Base-by-base conservation (phyloP, 2,797 vertebrate genomes). In the Liparis tanakae region DNA sequence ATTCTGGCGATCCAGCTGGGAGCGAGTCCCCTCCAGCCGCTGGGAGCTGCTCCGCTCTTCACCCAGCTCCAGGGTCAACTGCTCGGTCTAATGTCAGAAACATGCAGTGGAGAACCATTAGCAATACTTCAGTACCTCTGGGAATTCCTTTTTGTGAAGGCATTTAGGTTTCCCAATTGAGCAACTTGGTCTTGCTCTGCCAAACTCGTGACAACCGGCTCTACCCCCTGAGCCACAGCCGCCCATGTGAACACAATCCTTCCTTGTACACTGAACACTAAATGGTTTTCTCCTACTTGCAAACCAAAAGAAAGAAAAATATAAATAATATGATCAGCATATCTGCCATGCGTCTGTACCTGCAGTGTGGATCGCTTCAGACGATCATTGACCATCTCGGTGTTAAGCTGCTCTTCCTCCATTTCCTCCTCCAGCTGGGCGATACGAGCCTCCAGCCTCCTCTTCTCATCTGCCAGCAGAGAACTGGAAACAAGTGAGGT, bases 1-100 rank as follows among this genome's bases (percentile, higher is more conserved):
- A 92, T 98, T 98, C 93, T 98, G 97, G 57, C 97, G 96, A 72
- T 99, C 97, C 65, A 97, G 84, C 87, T 98, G 98, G 77, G 96
- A 94, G 54, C 97, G 95, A 14, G 93, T 80, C 0, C 96, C 97
- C 89, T 99, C 98, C 18, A 97, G 94, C 76, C 95, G 95, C 94
- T 97, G 97, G 0, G 94, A 85, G 0, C 92, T 94, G 88, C 95
- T 95, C 70, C 96, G 97, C 89, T 99, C 97, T 0, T 95, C 82
- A 0, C 91, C 82, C 89, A 99, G 82, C 85, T 99, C 98, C 0
- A 95, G 88, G 5, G 94, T 97, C 87, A 97, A 68, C 92, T 99
- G 98, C 77, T 99, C 98, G 6, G 91, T 86, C 98, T 99, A 79
- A 5, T 1, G 20, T 48, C 33, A 81, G 18, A 78, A 30, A 76